Percentiles rank a stretch among this genome's conserved stretches.
Conservation (phyloP, 2,113 vertebrate genomes). For the Anoplopoma fimbria region DNA sequence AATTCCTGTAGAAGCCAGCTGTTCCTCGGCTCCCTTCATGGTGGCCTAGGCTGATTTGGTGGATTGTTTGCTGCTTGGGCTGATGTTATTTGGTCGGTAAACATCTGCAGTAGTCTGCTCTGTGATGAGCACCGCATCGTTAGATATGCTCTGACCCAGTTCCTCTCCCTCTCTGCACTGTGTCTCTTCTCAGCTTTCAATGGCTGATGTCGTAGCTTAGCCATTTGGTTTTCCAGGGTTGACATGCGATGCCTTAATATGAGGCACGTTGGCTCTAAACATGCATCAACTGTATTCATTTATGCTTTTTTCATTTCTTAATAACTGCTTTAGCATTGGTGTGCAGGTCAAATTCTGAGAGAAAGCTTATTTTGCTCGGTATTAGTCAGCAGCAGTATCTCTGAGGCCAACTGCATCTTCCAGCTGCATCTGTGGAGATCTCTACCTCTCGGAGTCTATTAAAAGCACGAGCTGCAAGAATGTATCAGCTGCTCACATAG, state of each 20-base stretch:
- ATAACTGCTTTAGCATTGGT: not conserved
- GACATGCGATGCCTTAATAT: not conserved
- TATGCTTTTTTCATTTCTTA: not conserved
- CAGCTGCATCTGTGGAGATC: conserved; percentile 38
- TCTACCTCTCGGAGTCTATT: conserved; percentile 28
- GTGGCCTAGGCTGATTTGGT: not conserved
- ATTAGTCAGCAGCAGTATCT: conserved; percentile 37
- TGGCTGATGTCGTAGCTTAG: conserved; percentile 11
- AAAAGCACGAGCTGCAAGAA: conserved; percentile 40
- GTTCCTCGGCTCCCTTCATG: conserved; percentile 35
- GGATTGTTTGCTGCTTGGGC: conserved; percentile 42
- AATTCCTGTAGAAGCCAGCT: conserved; percentile 52
- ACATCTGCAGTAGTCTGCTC: conserved; percentile 70
- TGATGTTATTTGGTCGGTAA: conserved; percentile 63
- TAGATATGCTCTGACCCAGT: conserved; percentile 63
- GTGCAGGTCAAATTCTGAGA: not conserved
- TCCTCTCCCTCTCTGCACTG: conserved; percentile 34
- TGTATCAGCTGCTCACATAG: conserved; percentile 28
- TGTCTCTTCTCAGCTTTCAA: conserved; percentile 23
- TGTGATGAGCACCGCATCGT: conserved; percentile 48
- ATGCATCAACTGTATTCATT: not conserved
- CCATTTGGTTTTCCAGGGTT: conserved; percentile 14
- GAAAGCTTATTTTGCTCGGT: conserved; percentile 11
- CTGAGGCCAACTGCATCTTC: conserved; percentile 24
- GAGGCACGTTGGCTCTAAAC: not conserved